Evolutionary conservation across 2,888 invertebrate species (phyloP).

Genomic region (Allolobophora icterica): DNA sequence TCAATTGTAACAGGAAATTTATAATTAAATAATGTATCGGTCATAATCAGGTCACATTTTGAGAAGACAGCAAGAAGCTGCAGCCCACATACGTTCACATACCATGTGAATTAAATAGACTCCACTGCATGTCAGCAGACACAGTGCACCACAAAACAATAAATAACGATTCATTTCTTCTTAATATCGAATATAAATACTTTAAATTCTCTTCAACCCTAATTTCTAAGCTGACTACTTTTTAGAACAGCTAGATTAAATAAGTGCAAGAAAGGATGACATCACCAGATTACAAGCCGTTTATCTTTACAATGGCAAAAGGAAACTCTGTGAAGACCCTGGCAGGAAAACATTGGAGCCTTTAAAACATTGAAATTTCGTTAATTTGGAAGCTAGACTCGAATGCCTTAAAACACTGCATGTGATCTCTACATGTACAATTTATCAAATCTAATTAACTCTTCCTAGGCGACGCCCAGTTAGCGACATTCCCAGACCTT

Average conservation of each 20-base stretch:
- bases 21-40: background rate
- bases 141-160: background rate
- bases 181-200: background rate
- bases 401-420: conserved; percentile 3
- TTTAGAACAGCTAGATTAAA: background rate
- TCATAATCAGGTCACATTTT: background rate
- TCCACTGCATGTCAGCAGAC: background rate
- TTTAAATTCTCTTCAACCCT: conserved; percentile 1
- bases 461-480: conserved; percentile 12
- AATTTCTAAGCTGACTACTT: conserved; percentile 14
- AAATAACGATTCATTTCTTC: background rate
- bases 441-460: background rate
- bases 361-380: background rate
- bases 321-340: background rate
- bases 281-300: background rate
- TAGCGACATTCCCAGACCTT: conserved; percentile 99
- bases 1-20: conserved; percentile 10
- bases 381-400: background rate
- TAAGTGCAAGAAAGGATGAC: no score
- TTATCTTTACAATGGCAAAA: background rate
- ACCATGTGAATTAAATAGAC: background rate
- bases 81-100: background rate
- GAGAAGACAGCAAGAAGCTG: background rate
- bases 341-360: background rate
- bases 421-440: background rate